Conservation (phyloP, 1,140 invertebrate species). For the Ceratoteleas bidentatus region DNA sequence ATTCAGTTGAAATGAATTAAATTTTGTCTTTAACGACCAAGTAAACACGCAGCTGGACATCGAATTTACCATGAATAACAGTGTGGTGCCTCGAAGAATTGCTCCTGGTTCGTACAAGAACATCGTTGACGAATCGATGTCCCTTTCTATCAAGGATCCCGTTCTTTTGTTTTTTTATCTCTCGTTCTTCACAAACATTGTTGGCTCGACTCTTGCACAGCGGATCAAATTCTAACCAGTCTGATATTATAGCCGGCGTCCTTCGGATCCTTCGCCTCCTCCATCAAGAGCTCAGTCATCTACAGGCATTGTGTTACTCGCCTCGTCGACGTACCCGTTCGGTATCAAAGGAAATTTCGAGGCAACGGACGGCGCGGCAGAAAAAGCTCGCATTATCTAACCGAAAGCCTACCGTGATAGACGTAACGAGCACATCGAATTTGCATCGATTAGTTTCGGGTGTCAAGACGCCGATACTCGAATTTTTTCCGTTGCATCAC, state of each 20-base stretch:
- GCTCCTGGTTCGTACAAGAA: slow-evolving; percentile 54
- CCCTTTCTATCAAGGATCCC: slow-evolving; percentile 62
- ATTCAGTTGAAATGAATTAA: slow-evolving; percentile 51
- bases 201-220: slow-evolving; percentile 75
- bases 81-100: slow-evolving; percentile 48
- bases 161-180: slow-evolving; percentile 39
- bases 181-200: slow-evolving; percentile 73
- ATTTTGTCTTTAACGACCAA: slow-evolving; percentile 57
- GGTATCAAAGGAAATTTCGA: slow-evolving; percentile 64
- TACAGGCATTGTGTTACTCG: slow-evolving; percentile 76
- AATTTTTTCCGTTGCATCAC: slow-evolving; percentile 34
- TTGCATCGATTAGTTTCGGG: slow-evolving; percentile 57
- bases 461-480: slow-evolving; percentile 32
- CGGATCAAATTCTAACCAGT: slow-evolving; percentile 82
- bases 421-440: slow-evolving; percentile 70
- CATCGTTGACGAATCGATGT: slow-evolving; percentile 67
- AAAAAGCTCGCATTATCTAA: slow-evolving; percentile 65
- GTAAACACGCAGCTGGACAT: slow-evolving; percentile 61
- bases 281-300: slow-evolving; percentile 73
- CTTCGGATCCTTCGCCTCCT: slow-evolving; percentile 71
- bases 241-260: slow-evolving; percentile 78
- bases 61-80: slow-evolving; percentile 56
- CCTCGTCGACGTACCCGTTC: slow-evolving; percentile 40
- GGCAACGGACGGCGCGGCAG: slow-evolving; percentile 32
- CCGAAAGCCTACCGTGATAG: slow-evolving; percentile 50